Evolutionary conservation across 2,888 invertebrate genomes (phyloP).

Genomic region (Sisyra terminalis): DNA sequence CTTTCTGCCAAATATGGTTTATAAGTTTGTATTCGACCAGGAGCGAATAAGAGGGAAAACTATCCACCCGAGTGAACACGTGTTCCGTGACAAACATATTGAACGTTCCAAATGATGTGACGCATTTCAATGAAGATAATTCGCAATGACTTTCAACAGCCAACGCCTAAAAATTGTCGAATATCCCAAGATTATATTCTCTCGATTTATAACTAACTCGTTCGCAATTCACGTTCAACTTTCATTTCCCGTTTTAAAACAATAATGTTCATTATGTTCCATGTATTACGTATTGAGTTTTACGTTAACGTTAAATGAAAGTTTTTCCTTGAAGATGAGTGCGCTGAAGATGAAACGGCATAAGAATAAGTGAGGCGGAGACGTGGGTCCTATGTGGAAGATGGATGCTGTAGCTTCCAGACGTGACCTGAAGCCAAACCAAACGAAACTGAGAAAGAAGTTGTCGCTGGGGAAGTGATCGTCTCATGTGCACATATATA

Average conservation of each 20-base stretch:
- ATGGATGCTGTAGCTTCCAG: constrained; percentile 2
- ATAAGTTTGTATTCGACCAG: not conserved
- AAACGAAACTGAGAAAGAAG: not conserved
- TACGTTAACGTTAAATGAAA: no score
- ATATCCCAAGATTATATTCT: no score
- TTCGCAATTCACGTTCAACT: no score
- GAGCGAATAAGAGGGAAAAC: constrained; percentile 4
- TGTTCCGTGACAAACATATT: constrained; percentile 7
- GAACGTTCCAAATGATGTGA: constrained; percentile 8
- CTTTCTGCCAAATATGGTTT: no score
- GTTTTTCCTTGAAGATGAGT: not conserved
- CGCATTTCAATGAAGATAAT: constrained; percentile 7
- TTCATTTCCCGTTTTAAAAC: no score
- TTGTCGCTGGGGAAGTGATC: not conserved
- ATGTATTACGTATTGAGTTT: no score
- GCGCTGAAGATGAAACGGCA: constrained; percentile 3
- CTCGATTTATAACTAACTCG: no score
- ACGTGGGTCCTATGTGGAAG: not conserved
- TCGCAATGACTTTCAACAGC: not conserved
- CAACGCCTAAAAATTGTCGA: no score
- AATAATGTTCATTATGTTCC: no score
- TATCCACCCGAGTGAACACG: constrained; percentile 5
- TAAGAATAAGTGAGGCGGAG: not conserved
- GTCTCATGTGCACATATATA: no score
- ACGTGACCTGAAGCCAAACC: constrained; percentile 3